Evolutionary conservation across 2,888 invertebrate species (phyloP).

Genomic region (Epinotia demarniana): DNA sequence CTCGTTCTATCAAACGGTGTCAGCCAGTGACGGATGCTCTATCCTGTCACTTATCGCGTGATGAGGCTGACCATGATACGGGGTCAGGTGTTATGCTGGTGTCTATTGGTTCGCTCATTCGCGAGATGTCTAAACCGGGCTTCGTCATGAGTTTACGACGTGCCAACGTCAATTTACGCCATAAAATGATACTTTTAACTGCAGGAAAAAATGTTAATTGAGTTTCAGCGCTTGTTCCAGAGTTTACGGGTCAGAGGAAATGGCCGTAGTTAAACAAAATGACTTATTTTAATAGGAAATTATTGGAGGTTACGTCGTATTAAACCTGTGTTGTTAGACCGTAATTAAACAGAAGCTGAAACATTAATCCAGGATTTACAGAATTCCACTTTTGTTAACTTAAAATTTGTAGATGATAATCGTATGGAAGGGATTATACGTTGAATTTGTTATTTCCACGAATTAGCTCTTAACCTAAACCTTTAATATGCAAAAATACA

Average conservation of each 20-base stretch:
- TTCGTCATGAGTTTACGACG: too few species aligned
- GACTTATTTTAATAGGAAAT: background rate
- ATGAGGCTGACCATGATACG: too few species aligned
- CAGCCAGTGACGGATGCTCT: too few species aligned
- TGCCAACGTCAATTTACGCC: too few species aligned
- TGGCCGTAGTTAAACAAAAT: background rate
- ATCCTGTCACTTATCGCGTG: too few species aligned
- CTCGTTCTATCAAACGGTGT: too few species aligned
- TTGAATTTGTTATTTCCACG: too few species aligned
- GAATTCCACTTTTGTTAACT: constrained; percentile 6
- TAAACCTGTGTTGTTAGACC: background rate
- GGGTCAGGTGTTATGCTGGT: too few species aligned
- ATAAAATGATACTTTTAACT: background rate
- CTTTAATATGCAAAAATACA: too few species aligned
- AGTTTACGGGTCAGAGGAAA: background rate
- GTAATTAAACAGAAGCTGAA: constrained; percentile 20
- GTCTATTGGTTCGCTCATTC: too few species aligned
- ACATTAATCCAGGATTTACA: constrained; percentile 29
- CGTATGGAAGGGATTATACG: background rate
- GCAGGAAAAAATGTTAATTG: constrained; percentile 4
- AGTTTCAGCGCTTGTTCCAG: constrained; percentile 5
- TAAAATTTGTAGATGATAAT: background rate
- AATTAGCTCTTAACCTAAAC: too few species aligned
- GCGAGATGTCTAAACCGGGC: too few species aligned
- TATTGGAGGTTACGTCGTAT: background rate